Percentiles rank a stretch among this genome's conserved stretches.
These are phyloP conservation scores for Drosophila lacicola DNA, from an alignment of 2,888 invertebrate species.

Conservation along the genomic window DNA sequence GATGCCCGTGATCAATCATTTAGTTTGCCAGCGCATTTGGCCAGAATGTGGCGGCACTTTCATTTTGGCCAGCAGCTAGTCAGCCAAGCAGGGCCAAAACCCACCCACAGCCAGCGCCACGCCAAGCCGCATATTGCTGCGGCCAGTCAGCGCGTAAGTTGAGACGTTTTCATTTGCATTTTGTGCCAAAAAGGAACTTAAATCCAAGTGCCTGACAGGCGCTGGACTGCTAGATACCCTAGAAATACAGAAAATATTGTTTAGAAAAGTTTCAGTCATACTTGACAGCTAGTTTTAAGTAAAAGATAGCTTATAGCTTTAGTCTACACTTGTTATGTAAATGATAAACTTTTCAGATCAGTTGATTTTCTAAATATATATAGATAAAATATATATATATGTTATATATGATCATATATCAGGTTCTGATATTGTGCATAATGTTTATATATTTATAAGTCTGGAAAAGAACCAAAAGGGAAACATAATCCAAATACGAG, in stretches of 20 bases:
- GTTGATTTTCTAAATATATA: no score
- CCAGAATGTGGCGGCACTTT: constrained; percentile 55
- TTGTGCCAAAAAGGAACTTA: constrained; percentile 39
- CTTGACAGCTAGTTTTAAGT: no score
- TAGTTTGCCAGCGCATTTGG: constrained; percentile 37
- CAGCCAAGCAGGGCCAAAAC: neutral
- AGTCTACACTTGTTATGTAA: no score
- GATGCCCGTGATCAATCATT: constrained; percentile 80
- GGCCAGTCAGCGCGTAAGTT: constrained; percentile 56
- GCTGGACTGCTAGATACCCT: constrained; percentile 14
- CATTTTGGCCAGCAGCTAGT: constrained; percentile 50
- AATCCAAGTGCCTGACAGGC: neutral
- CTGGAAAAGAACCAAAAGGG: no score
- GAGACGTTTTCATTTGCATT: constrained; percentile 80
- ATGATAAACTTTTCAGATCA: no score
- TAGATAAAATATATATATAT: no score
- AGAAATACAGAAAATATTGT: neutral
- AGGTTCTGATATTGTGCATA: no score
- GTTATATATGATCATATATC: no score
- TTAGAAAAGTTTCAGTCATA: no score
- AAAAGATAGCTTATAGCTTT: no score
- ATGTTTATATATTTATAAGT: no score
- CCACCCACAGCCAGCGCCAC: constrained; percentile 3
- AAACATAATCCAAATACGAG: no score
- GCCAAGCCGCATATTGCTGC: constrained; percentile 31